Percentiles rank a stretch among this genome's conserved stretches.
Evolutionary conservation across 2,113 vertebrate species (phyloP).

Genomic region (Physeter macrocephalus): DNA sequence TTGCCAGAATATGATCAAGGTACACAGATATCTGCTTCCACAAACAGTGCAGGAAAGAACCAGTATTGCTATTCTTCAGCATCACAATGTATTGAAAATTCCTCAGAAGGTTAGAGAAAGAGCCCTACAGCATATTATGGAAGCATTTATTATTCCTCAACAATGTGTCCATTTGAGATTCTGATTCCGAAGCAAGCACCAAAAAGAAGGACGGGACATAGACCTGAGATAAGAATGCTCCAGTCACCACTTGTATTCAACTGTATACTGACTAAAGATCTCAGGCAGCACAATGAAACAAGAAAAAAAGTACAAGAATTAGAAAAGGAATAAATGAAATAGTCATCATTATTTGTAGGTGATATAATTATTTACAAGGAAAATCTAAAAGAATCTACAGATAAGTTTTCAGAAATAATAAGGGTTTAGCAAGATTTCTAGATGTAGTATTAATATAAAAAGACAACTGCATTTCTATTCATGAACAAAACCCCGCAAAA

Average conservation of each 20-base stretch:
- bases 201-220: background rate
- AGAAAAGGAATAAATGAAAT: background rate
- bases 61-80: background rate
- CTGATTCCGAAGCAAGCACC: background rate
- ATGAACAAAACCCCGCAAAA: background rate
- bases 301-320: background rate
- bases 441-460: background rate
- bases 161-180: background rate
- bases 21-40: background rate
- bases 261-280: background rate
- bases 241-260: background rate
- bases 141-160: background rate
- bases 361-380: background rate
- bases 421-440: background rate
- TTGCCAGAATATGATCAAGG: background rate
- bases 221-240: background rate
- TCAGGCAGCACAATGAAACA: background rate
- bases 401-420: background rate
- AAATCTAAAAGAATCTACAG: background rate
- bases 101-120: background rate
- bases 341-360: background rate
- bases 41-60: background rate
- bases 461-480: background rate
- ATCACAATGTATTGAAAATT: background rate
- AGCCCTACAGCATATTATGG: too few relatives aligned